Base-by-base conservation (phyloP, 1,140 invertebrate species). In the Plectrocnemia conspersa region DNA sequence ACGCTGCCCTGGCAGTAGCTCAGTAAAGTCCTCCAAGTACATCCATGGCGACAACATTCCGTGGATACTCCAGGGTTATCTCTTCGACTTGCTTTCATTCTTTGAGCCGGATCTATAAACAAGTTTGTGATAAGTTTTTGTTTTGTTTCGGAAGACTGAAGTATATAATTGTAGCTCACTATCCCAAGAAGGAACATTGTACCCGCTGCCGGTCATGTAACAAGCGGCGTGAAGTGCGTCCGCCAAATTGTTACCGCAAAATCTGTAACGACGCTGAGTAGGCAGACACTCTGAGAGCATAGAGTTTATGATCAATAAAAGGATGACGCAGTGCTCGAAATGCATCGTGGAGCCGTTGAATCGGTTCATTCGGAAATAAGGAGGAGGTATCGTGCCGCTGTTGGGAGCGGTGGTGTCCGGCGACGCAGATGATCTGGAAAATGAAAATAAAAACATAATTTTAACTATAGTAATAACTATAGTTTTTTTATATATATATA, bases 21-120 rank as follows among this genome's bases (percentile, higher is more conserved):
- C 15, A 6, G 15, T 1, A 61, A 24, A 2, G 47, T 56, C 4
- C 22, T 21, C 59, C 55, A 61, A 18, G 50, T 54, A 19, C 59
- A 61, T 3, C 59, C 59, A 15, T 25, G 15, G 23, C 47, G 41
- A 19, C 59, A 61, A 24, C 59, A 61, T 48, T 61, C 59, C 2
- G 59, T 61, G 9, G 59, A 55, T 2, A 61, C 55, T 2, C 59
- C 59, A 16, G 24, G 15, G n/a, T 36, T 38, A 10, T 38, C 33
- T 15, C 18, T 4, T 3, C 10, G 42, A 23, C 2, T 7, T 3
- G 21, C 15, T 11, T 27, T 21, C 5, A 32, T 11, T 24, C 25
- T 32, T 50, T 24, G 33, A 16, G 32, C 27, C 7, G 47, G 15
- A 38, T 24, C 27, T 32, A 21, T 16, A 47, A 27, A 47, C 4